A percentile compares a stretch with the other conserved stretches of the same genome.
phyloP scores from a whole-genome alignment of 30 jellyfish, hydroid and myxozoan species.

The Pelagia noctiluca region DNA sequence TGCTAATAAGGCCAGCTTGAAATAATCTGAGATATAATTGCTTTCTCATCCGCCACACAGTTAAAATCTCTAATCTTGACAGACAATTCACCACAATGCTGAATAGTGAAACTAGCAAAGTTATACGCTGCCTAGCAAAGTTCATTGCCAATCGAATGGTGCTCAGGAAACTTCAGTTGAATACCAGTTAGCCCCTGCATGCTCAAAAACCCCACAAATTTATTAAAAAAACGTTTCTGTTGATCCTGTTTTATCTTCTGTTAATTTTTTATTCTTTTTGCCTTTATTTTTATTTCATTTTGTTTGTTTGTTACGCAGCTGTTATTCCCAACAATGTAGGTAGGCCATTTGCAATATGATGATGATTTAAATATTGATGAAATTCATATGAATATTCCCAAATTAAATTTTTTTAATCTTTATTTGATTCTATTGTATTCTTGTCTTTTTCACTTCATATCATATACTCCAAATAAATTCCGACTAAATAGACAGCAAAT shows the following conservation, averaged over 20 bases:
- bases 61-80: background rate
- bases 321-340: too few relatives aligned
- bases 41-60: background rate
- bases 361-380: too few relatives aligned
- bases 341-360: too few relatives aligned
- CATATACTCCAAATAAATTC: too few relatives aligned
- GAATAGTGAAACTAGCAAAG: background rate
- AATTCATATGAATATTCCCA: too few relatives aligned
- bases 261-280: too few relatives aligned
- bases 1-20: background rate
- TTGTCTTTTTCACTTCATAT: too few relatives aligned
- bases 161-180: background rate
- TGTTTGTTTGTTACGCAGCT: too few relatives aligned
- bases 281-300: too few relatives aligned
- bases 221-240: background rate
- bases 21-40: background rate
- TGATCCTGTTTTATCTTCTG: background rate
- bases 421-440: too few relatives aligned
- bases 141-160: background rate
- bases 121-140: background rate
- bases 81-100: background rate
- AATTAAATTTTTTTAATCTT: too few relatives aligned
- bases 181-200: background rate
- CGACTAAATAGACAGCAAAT: too few relatives aligned
- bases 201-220: background rate